Evolutionary conservation across 2,797 vertebrate species (phyloP).

Genomic region (Scyliorhinus canicula): DNA sequence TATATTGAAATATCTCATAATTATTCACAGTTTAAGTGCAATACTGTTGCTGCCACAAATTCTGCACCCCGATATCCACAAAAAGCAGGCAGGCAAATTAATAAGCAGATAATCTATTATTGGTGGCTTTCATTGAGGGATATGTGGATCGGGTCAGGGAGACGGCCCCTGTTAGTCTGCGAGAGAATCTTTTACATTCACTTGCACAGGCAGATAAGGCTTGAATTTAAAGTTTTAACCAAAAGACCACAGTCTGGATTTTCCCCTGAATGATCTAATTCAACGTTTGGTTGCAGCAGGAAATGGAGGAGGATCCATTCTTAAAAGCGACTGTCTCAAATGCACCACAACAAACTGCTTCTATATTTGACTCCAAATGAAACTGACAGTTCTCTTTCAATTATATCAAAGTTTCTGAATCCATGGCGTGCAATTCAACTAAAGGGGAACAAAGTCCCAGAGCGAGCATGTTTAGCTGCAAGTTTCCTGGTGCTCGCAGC

Average conservation of each 20-base stretch:
- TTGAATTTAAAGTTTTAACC: neutral
- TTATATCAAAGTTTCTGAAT: neutral
- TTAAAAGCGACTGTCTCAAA: neutral
- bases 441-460: too few species aligned
- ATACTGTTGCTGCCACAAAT: neutral
- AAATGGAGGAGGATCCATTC: neutral
- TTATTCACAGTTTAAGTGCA: neutral
- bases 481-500: too few species aligned
- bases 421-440: too few species aligned
- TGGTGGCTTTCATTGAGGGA: neutral
- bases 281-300: neutral
- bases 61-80: neutral
- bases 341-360: neutral
- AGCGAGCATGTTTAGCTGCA: too few species aligned
- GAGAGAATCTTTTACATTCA: neutral
- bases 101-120: neutral
- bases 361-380: neutral
- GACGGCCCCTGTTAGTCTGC: neutral
- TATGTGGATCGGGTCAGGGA: neutral
- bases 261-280: neutral
- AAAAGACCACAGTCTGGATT: neutral
- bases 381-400: neutral
- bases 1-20: neutral
- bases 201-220: neutral
- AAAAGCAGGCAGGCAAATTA: neutral